A percentile compares a stretch with the other conserved stretches of the same genome.
Evolutionary conservation across 2,888 invertebrate genomes (phyloP).

Genomic region (Tanaodytes sp.): DNA sequence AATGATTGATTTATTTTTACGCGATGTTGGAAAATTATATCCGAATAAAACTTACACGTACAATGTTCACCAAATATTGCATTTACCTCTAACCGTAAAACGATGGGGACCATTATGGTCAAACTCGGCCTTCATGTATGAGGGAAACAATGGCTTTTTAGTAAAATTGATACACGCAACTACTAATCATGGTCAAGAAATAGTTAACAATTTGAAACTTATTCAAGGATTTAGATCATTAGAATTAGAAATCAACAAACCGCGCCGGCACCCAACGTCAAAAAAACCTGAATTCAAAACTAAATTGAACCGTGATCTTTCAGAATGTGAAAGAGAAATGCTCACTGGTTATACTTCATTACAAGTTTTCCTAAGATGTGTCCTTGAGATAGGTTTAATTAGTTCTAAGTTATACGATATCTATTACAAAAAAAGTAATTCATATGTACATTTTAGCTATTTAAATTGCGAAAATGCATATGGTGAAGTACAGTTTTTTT

Average conservation of each 20-base stretch:
- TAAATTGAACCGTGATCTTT: conserved; percentile 11
- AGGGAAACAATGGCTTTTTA: conserved; percentile 14
- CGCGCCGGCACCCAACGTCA: neutral
- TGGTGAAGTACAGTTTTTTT: no score
- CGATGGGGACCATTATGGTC: conserved; percentile 13
- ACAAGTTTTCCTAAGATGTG: no score
- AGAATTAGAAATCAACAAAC: neutral
- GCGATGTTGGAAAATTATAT: conserved; percentile 11
- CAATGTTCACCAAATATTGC: conserved; percentile 14
- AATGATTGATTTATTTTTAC: conserved; percentile 10
- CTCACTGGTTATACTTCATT: no score
- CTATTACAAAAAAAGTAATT: no score
- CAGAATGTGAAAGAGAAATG: neutral
- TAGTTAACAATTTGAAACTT: conserved; percentile 18
- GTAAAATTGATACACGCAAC: conserved; percentile 2
- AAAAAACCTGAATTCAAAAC: conserved; percentile 1
- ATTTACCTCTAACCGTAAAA: conserved; percentile 2
- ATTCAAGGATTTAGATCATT: conserved; percentile 11
- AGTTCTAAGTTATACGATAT: no score
- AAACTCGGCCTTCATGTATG: conserved; percentile 18
- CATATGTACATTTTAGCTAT: no score
- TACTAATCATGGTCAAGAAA: neutral
- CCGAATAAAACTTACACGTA: conserved; percentile 6
- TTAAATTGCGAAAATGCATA: no score
- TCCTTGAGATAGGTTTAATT: no score